These are phyloP conservation scores for Drosophila rubida DNA, from an alignment of 2,888 invertebrate genomes.

Conservation along the genomic window DNA sequence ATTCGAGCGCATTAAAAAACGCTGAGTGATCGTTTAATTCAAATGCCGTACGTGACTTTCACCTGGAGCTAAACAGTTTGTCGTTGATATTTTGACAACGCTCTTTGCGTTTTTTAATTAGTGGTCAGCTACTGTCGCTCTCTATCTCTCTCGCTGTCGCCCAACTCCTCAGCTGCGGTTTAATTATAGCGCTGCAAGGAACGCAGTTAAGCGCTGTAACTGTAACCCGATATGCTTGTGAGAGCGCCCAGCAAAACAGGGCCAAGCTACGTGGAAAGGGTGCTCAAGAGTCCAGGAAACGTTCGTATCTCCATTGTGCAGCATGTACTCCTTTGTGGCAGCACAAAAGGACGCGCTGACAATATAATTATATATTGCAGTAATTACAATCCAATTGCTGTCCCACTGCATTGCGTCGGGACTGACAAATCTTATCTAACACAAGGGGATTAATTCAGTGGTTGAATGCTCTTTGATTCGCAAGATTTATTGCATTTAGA, in stretches of 20 bases:
- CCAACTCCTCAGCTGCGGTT: constrained; percentile 60
- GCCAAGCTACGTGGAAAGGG: constrained; percentile 55
- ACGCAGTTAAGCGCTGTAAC: constrained; percentile 61
- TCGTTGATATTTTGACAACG: constrained; percentile 52
- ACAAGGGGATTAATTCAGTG: constrained; percentile 81
- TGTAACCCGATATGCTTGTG: constrained; percentile 79
- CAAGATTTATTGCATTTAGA: constrained; percentile 13
- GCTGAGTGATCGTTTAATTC: constrained; percentile 83
- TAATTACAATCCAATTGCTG: constrained; percentile 82
- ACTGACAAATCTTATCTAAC: constrained; percentile 66
- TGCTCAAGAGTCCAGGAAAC: constrained; percentile 57
- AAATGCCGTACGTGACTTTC: constrained; percentile 31
- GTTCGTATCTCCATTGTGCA: constrained; percentile 49
- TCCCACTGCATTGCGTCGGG: constrained; percentile 62
- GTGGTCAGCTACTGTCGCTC: constrained; percentile 54
- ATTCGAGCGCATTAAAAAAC: constrained; percentile 65
- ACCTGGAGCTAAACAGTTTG: constrained; percentile 36
- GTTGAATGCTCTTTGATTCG: constrained; percentile 66
- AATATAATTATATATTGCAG: constrained; percentile 73
- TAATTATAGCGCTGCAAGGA: constrained; percentile 65
- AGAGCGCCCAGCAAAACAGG: constrained; percentile 61
- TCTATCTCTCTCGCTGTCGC: not conserved
- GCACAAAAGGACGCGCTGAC: constrained; percentile 65
- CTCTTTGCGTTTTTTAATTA: constrained; percentile 69
- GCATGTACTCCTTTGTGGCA: constrained; percentile 42